Evolutionary conservation across 1,140 invertebrate genomes (phyloP).

Genomic region (Drosophila pandora): DNA sequence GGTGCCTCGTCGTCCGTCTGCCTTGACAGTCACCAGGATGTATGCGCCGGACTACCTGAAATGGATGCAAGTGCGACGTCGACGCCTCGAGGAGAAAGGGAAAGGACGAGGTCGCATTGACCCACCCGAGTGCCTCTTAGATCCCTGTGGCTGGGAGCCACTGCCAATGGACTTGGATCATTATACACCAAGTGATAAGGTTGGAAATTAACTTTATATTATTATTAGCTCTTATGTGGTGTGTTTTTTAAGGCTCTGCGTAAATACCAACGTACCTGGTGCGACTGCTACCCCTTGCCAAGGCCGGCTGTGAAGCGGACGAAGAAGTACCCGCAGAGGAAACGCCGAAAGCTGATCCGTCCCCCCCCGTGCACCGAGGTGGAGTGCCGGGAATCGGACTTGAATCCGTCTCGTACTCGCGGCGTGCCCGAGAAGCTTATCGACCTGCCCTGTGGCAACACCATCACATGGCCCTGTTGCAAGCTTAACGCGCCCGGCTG

Average conservation of each 20-base stretch:
- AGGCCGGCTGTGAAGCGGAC: neutral
- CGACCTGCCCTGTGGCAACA: neutral
- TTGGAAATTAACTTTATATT: neutral
- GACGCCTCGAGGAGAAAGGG: neutral
- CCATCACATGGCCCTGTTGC: constrained; percentile 27
- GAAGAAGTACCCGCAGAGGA: constrained; percentile 13
- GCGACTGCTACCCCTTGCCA: constrained; percentile 9
- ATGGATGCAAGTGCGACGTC: neutral
- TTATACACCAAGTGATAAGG: constrained; percentile 38
- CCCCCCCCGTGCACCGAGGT: neutral
- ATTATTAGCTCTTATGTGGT: neutral
- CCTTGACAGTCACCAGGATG: neutral
- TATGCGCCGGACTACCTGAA: neutral
- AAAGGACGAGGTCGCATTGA: neutral
- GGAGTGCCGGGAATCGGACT: neutral
- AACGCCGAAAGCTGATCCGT: neutral
- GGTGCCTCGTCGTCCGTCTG: neutral
- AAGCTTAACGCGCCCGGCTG: constrained; percentile 14
- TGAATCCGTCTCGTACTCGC: neutral
- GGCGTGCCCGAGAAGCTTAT: constrained; percentile 11
- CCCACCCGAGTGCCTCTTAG: neutral
- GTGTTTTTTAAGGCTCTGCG: neutral
- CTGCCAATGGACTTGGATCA: constrained; percentile 22
- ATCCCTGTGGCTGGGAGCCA: constrained; percentile 6
- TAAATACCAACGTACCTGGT: constrained; percentile 44